Conservation (phyloP, 2,113 vertebrate genomes). For the Isurus oxyrinchus region DNA sequence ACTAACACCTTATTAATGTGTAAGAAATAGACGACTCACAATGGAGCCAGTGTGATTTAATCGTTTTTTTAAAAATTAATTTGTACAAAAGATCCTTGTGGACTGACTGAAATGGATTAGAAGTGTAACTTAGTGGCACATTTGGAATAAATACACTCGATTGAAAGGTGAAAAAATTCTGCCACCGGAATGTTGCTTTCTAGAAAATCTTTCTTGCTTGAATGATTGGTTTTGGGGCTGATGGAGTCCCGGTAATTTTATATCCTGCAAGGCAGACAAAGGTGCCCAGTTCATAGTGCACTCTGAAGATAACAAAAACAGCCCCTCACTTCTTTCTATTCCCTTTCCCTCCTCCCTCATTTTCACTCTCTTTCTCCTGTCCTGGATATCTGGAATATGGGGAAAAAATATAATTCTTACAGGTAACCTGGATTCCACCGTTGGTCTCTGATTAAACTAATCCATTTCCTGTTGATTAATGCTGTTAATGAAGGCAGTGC, state of each 20-base stretch:
- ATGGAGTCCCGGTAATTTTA: background rate
- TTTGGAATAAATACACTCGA: background rate
- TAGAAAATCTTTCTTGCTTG: background rate
- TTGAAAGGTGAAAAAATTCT: background rate
- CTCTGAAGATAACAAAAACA: background rate
- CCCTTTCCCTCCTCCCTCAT: background rate
- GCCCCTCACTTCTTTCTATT: background rate
- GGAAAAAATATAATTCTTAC: background rate
- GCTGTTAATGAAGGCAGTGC: background rate
- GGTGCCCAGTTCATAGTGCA: background rate
- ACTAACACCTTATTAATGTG: background rate
- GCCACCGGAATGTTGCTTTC: background rate
- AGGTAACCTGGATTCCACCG: background rate
- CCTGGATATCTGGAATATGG: background rate
- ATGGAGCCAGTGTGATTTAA: background rate
- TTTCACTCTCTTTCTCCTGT: background rate
- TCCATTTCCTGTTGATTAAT: background rate
- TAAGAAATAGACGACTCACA: background rate
- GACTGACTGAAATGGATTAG: background rate
- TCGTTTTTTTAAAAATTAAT: background rate
- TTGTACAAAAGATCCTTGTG: background rate
- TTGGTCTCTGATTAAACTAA: background rate
- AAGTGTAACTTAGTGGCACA: no score
- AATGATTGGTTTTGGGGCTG: background rate
- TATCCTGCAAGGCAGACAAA: background rate